Evolutionary conservation across 2,113 vertebrate species (phyloP).

Genomic region (Coryphaenoides rupestris): DNA sequence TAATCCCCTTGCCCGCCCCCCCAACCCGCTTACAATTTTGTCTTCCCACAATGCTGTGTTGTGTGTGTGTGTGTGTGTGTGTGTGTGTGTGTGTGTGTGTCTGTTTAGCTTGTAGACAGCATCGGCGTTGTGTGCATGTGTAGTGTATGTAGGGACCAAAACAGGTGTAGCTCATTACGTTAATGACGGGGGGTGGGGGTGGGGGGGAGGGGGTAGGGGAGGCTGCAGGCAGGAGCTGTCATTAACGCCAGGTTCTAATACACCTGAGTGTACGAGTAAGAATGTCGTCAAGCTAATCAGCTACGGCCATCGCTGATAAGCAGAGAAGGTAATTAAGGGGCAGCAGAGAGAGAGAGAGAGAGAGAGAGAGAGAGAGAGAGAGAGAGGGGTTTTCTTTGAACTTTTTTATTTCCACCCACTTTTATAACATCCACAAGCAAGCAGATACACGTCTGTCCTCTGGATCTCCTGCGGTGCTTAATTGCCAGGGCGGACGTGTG

Average conservation of each 20-base stretch:
- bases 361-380: no score
- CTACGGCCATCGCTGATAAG: slow-evolving; percentile 39
- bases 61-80: slow-evolving; percentile 2
- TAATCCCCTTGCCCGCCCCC: neutral
- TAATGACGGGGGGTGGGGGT: no score
- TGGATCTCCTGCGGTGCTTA: slow-evolving; percentile 31
- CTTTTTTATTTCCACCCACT: slow-evolving; percentile 27
- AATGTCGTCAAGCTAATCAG: slow-evolving; percentile 27
- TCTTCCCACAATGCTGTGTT: slow-evolving; percentile 25
- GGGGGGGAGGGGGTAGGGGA: no score
- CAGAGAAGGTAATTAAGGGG: slow-evolving; percentile 40
- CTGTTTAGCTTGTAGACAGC: slow-evolving; percentile 6
- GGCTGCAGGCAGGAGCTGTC: no score
- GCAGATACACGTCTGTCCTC: slow-evolving; percentile 40
- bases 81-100: no score
- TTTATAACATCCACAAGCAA: slow-evolving; percentile 37
- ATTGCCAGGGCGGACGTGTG: slow-evolving; percentile 29
- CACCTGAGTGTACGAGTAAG: no score
- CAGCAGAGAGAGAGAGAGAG: slow-evolving; percentile 7
- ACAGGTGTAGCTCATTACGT: no score
- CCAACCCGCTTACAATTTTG: slow-evolving; percentile 19
- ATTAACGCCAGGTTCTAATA: no score
- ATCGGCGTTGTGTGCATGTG: neutral
- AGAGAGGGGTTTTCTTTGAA: no score
- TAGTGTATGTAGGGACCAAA: no score